A percentile compares a stretch with the other conserved stretches of the same genome.
Evolutionary conservation across 2,888 invertebrate species (phyloP).

Genomic region (Alcis repandata): DNA sequence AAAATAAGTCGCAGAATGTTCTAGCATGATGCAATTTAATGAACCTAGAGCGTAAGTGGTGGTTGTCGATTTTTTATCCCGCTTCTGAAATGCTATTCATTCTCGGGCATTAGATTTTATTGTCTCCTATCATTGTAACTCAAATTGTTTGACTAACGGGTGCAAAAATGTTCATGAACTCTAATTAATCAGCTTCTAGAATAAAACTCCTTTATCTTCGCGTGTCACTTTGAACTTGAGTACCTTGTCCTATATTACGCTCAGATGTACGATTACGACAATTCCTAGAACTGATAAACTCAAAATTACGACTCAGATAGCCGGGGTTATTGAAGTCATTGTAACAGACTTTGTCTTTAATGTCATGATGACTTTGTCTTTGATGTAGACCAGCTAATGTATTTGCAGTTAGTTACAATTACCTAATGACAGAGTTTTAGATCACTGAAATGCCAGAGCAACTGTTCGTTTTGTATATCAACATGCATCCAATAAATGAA

Average conservation of each 20-base stretch:
- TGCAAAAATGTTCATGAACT: slow-evolving; percentile 10
- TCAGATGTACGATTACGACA: slow-evolving; percentile 26
- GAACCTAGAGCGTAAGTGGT: too few relatives aligned
- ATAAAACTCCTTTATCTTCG: slow-evolving; percentile 8
- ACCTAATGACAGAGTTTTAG: neutral
- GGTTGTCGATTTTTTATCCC: neutral
- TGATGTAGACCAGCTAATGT: neutral
- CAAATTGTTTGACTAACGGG: neutral
- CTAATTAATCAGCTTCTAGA: slow-evolving; percentile 13
- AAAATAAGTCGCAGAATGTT: neutral
- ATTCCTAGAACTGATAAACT: slow-evolving; percentile 15
- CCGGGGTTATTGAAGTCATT: slow-evolving; percentile 11
- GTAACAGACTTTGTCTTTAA: slow-evolving; percentile 8
- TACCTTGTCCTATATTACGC: slow-evolving; percentile 24
- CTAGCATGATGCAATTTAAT: too few relatives aligned
- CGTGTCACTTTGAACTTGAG: slow-evolving; percentile 15
- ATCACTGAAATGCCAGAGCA: too few relatives aligned
- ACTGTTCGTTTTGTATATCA: too few relatives aligned
- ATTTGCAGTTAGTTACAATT: neutral
- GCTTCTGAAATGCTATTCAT: neutral
- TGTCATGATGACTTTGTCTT: neutral
- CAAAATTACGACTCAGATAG: slow-evolving; percentile 8
- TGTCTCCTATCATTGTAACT: neutral
- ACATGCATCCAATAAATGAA: too few relatives aligned
- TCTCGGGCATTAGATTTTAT: neutral